Evolutionary conservation across 1,140 invertebrate genomes (phyloP), one percentile per base, ranked within the genome.

Genomic region (Atta cephalotes): DNA sequence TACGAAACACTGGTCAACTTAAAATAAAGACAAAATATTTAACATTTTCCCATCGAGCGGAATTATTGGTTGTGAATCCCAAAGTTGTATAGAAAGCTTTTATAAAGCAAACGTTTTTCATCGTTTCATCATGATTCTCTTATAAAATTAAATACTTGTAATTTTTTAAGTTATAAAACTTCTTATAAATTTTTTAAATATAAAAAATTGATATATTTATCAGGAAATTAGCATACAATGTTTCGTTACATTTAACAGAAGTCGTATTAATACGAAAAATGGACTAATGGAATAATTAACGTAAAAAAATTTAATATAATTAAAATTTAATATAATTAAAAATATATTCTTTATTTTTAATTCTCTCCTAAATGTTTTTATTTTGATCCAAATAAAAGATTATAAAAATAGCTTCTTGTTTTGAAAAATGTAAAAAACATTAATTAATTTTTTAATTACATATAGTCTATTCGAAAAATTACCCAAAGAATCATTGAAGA

Each of bases 21-120:
- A 51, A 72, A 76, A 74, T 63, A 65, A 76, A 82, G 71, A 82
- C 58, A 82, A 71, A 39, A 70, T 71, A 84, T 74, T 84, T 74
- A 56, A 70, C 65, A 70, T 71, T 21, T 5, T 2, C 0, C 16
- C 18, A 21, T 39, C 14, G 65, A 14, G 7, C 21, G 31, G 21
- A 39, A 81, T 58, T 71, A 45, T 45, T 25, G 9, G 0, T 14
- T 56, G 9, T 9, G 21, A 21, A 53, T 81, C 39, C 21, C 21
- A 0, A 81, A 25, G 9, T 53, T 68, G 18, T 0, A 66, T 25
- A 3, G 18, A 28, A 63, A 4, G 16, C 14, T 62, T 7, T 60
- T 45, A 14, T 28, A 6, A 49, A 16, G 3, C 28, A 18, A 60
- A 60, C n/a, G 2, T 16, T 6, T 25, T 10, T 21, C 21, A 4